Evolutionary conservation across 2,797 vertebrate species (phyloP), one percentile per base, ranked within the genome.

Genomic region (Erethizon dorsatum): DNA sequence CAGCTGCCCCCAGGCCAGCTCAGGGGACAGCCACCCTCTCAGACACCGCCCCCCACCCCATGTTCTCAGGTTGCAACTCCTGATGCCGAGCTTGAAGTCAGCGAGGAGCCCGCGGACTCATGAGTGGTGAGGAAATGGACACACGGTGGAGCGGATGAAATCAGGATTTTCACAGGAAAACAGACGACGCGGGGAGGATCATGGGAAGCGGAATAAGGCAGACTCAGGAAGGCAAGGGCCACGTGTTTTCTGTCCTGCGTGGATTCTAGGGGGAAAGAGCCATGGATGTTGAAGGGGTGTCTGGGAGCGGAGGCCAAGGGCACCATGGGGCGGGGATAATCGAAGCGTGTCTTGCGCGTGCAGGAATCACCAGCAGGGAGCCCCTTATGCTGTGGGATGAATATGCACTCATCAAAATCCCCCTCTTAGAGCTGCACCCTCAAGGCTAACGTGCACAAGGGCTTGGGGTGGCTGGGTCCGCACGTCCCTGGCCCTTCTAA

Each of bases 301-400:
- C 31, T 6, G 65, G 65, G 65, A 33, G 9, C 0, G 15, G 31
- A 65, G 65, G 33, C 33, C 15, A 17, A 6, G 33, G 15, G 15
- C 2, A 2, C 65, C 65, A 2, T 3, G 6, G 65, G 65, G 33
- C 33, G 15, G 33, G 33, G 33, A 69, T 18, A 9, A 3, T 17
- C 6, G 17, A 69, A 31, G 65, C 1, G 6, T 9, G 2, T 2
- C 2, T 0, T 20, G 33, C 2, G 13, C 12, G 13, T 33, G n/a
- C 1, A 5, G 17, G 17, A 69, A 10, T 20, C 7, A 4, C 65
- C 65, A 3, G n/a, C 33, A 37, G n/a, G 33, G 37, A 31, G 26
- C 61, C 24, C 2, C 37, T 3, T 7, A 13, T 3, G 10, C 26
- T 63, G 22, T 11, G 59, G 13, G 26, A 11, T 28, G 56, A 11